Evolutionary conservation across 2,888 invertebrate genomes (phyloP).

Genomic region (Melitaea athalia): DNA sequence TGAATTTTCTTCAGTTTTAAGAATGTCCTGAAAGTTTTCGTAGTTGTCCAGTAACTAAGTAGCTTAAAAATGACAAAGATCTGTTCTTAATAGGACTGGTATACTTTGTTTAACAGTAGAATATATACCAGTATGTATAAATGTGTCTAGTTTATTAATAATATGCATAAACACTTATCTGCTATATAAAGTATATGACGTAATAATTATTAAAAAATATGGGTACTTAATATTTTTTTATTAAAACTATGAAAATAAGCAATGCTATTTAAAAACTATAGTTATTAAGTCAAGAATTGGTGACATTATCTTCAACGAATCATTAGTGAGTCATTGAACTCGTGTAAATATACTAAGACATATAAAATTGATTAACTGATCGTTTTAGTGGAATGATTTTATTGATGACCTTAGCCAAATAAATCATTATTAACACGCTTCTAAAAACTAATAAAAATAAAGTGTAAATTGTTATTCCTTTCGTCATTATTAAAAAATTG

Average conservation of each 20-base stretch:
- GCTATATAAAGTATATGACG: slow-evolving; percentile 18
- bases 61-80: too few species aligned
- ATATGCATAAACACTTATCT: slow-evolving; percentile 6
- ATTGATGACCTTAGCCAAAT: slow-evolving; percentile 3
- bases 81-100: too few species aligned
- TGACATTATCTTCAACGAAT: slow-evolving; percentile 9
- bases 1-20: too few species aligned
- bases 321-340: slow-evolving; percentile 25
- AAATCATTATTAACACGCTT: neutral
- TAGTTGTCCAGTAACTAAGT: too few species aligned
- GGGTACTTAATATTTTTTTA: neutral
- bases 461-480: neutral
- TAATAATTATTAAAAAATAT: neutral
- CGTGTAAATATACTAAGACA: slow-evolving; percentile 29
- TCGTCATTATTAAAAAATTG: neutral
- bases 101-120: too few species aligned
- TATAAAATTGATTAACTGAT: slow-evolving; percentile 26
- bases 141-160: neutral
- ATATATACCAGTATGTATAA: neutral
- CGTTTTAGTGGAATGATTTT: slow-evolving; percentile 14
- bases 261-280: slow-evolving; percentile 9
- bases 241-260: slow-evolving; percentile 8
- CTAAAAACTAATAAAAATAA: neutral
- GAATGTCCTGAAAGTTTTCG: too few species aligned
- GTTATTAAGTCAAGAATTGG: slow-evolving; percentile 12